Base-by-base conservation (phyloP, 2,113 vertebrate species). In the Macrotus californicus region DNA sequence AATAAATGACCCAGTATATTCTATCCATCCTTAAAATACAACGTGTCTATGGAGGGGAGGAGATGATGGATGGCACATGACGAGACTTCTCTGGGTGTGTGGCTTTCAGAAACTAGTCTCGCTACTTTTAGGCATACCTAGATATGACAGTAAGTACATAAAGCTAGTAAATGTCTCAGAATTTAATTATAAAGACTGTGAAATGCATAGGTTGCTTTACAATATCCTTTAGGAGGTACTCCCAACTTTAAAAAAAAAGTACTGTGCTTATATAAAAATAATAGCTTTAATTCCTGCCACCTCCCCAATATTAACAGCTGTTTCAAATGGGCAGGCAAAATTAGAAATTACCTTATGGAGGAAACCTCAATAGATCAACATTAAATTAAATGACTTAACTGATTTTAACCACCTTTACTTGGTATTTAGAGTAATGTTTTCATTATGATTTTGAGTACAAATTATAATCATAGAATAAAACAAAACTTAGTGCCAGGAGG, bases 121-220 rank as follows among this genome's bases (percentile, higher is more conserved):
- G 26, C 69, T 87, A 70, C 22, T 87, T 91, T 73, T n/a, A 50
- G 77, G 36, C 31, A 66, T 61, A 52, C 15, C 4, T 15, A 80
- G 15, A 9, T 79, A 24, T 10, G 26, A 91, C 36, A 31, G 41
- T 43, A 75, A 22, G 34, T 41, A 66, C 22, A 79, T 22, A 36
- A 85, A 54, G 7, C 31, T 76, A 93, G 75, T 24, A 52, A 59
- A 39, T 46, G 24, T 81, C 73, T 67, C 77, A 90, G 54, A 85
- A 92, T 73, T 87, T 94, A 85, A 89, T 89, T 89, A 52, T 26
- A 84, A 96, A 91, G 46, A 88, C 70, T 70, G 21, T 77, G 76
- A 95, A 75, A 94, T 59, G 24, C 24, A n/a, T 64, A 31, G 64
- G 12, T 41, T 81, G 36, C 54, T 67, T 70, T 66, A 84, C 73